Base-by-base conservation (phyloP, 2,888 invertebrate genomes). In the Metacarcinus magister region DNA sequence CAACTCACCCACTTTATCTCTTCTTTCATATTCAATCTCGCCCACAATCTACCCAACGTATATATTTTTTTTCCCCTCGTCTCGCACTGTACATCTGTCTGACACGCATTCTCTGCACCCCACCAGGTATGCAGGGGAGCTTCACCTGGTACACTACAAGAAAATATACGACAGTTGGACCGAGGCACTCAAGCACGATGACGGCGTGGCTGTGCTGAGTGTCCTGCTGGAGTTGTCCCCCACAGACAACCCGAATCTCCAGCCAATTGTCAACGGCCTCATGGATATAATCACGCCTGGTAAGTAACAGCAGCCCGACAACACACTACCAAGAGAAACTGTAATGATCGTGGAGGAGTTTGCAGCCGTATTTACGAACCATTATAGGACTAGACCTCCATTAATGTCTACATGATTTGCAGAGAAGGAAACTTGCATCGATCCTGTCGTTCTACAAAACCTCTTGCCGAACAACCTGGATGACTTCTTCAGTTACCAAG, bases 131-230 rank as follows among this genome's bases (percentile, higher is more conserved):
- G 93, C 46, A 75, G 89, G 10, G 16, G 98, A 98, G 97, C 98
- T 98, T 92, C 99, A 99, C 97, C 98, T 98, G 95, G 99, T 99
- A 0, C 98, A 98, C 97, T 98, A 98, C 97, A 98, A 98, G n/a
- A 97, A 97, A 48, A 97, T 97, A 44, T 98, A 98, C 97, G 97
- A 97, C 0, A 98, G 98, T 97, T 97, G 98, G 19, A 97, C 97
- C 0, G 97, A 97, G 97, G 98, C 98, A 0, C 97, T 98, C 0
- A 97, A 97, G 60, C 97, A 98, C 95, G 97, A 98, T 28, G 98
- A 98, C 95, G 98, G 98, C 48, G 97, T 98, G 44, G 98, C 98
- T 0, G 98, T 98, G 0, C 97, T 98, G 23, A 98, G 98, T 2
- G 98, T 98, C 23, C 97, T 98, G 60, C 98, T 98, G 97, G 98